Conservation (phyloP, 2,113 vertebrate genomes). For the Uria lomvia region DNA sequence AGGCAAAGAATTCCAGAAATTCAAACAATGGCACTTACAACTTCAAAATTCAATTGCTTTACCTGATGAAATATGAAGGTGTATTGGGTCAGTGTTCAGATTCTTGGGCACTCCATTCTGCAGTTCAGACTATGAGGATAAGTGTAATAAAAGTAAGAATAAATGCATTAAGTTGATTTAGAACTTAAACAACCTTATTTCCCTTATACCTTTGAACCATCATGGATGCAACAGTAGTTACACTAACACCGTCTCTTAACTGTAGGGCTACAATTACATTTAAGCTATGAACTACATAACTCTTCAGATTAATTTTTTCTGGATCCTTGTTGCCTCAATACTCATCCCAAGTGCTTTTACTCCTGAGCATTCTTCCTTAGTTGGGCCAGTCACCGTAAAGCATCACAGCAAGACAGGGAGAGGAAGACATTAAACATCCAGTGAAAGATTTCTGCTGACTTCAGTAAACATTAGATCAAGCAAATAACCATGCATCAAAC, state of each 20-base stretch:
- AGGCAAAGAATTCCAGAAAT: not conserved
- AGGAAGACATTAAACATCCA: not conserved
- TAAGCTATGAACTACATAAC: not conserved
- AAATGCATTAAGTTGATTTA: not conserved
- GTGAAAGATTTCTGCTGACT: conserved; percentile 43
- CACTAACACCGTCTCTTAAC: not conserved
- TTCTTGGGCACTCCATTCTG: not conserved
- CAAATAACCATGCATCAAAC: not conserved
- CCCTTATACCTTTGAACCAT: not conserved
- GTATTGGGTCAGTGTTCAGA: not conserved
- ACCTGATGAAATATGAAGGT: not conserved
- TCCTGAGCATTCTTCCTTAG: not conserved
- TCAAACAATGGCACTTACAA: not conserved
- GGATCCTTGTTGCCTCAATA: not conserved
- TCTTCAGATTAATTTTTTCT: not conserved
- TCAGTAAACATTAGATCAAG: conserved; percentile 29
- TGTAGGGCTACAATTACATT: not conserved
- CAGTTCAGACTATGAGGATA: not conserved
- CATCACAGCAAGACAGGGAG: not conserved
- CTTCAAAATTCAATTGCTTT: not conserved
- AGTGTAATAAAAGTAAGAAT: not conserved
- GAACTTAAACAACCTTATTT: not conserved
- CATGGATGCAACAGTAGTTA: not conserved
- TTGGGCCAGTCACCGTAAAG: not conserved
- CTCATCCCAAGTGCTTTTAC: not conserved